Percentiles rank a stretch among this genome's conserved stretches.
Conservation (phyloP, 2,888 invertebrate genomes). For the Pristionchus mayeri region DNA sequence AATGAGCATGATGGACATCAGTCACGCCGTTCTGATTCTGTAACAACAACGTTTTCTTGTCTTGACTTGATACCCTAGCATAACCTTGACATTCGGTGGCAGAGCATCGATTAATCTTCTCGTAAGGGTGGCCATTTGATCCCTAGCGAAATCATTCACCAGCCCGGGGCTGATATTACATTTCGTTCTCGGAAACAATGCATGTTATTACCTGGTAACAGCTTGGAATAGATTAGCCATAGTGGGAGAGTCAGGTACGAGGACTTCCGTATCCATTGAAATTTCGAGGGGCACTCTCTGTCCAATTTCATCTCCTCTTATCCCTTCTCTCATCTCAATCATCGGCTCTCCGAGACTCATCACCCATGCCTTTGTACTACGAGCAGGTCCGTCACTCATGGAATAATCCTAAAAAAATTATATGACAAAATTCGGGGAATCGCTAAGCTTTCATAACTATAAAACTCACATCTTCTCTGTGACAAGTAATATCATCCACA, state of each 20-base stretch:
- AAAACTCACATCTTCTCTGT: constrained; percentile 6
- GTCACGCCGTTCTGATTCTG: constrained; percentile 7
- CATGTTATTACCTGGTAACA: constrained; percentile 56
- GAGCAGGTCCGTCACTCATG: neutral
- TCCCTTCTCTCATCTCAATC: constrained; percentile 50
- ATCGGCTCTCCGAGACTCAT: constrained; percentile 63
- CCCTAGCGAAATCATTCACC: constrained; percentile 68
- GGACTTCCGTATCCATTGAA: constrained; percentile 68
- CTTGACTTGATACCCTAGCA: too few relatives aligned
- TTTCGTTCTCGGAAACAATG: neutral
- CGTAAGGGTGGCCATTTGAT: constrained; percentile 84
- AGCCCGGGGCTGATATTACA: constrained; percentile 59
- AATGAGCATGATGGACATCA: neutral
- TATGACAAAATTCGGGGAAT: neutral
- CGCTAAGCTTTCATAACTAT: neutral
- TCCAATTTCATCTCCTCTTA: constrained; percentile 9
- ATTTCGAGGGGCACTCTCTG: constrained; percentile 61
- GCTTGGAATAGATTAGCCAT: constrained; percentile 66
- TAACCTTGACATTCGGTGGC: constrained; percentile 92
- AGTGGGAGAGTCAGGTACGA: constrained; percentile 68
- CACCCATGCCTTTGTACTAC: constrained; percentile 66
- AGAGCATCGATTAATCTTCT: constrained; percentile 98
- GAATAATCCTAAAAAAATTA: neutral
- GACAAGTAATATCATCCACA: neutral
- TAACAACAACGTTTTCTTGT: neutral